Evolutionary conservation across 2,888 invertebrate species (phyloP).

Genomic region (Trichogramma evanescens): DNA sequence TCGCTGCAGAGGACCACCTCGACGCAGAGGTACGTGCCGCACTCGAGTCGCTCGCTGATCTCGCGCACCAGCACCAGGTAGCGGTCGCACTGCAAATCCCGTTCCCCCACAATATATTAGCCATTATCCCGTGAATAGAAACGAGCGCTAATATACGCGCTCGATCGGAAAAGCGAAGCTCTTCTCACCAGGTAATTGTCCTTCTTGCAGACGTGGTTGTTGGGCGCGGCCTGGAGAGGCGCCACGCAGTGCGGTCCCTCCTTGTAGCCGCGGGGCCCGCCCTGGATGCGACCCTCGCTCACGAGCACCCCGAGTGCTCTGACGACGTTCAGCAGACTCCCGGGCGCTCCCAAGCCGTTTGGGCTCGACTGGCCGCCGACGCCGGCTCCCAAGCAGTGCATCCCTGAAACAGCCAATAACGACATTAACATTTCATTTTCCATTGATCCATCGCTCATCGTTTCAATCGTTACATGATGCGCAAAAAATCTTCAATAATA

Average conservation of each 20-base stretch:
- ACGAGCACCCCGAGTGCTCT: conserved; percentile 46
- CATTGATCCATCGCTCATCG: no score
- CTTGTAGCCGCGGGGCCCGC: conserved; percentile 54
- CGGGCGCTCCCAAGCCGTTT: conserved; percentile 34
- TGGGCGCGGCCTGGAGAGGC: conserved; percentile 42
- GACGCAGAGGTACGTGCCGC: conserved; percentile 56
- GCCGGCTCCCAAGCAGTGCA: conserved; percentile 46
- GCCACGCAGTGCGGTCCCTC: conserved; percentile 64
- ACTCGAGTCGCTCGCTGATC: conserved; percentile 37
- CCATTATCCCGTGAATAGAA: no score
- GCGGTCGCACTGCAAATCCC: conserved; percentile 38
- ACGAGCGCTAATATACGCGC: no score
- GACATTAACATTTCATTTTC: not conserved
- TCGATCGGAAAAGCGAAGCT: no score
- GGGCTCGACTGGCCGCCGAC: conserved; percentile 33
- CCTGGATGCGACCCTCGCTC: conserved; percentile 45
- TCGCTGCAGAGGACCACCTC: conserved; percentile 72
- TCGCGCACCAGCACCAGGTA: conserved; percentile 42
- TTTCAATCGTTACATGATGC: no score
- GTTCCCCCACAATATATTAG: not conserved
- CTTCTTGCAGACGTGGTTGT: conserved; percentile 50
- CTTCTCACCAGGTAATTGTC: conserved; percentile 51
- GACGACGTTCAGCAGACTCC: conserved; percentile 40
- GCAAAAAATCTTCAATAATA: no score
- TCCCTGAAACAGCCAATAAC: conserved; percentile 32